These are phyloP conservation scores for Sebastolobus alascanus DNA, from an alignment of 2,797 vertebrate genomes.

Conservation along the genomic window DNA sequence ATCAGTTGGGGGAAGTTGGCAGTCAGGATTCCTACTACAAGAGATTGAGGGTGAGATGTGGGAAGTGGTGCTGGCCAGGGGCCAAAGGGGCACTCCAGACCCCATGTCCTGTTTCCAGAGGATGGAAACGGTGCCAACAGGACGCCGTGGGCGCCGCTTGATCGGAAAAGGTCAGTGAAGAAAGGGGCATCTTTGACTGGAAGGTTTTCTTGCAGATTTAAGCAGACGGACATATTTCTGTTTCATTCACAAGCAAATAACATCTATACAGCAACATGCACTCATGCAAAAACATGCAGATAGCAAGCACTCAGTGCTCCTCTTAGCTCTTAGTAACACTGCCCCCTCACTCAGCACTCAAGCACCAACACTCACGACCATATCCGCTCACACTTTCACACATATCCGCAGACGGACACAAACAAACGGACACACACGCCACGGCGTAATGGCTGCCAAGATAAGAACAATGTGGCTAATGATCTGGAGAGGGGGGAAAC, in stretches of 20 bases:
- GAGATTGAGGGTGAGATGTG: constrained; percentile 55
- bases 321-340: constrained; percentile 41
- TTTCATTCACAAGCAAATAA: constrained; percentile 25
- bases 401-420: constrained; percentile 69
- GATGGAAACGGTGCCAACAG: constrained; percentile 68
- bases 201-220: constrained; percentile 33
- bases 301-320: constrained; percentile 15
- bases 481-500: constrained; percentile 57
- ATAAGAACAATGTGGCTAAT: constrained; percentile 76
- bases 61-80: constrained; percentile 61
- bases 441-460: constrained; percentile 67
- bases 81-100: constrained; percentile 68
- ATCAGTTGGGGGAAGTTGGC: constrained; percentile 74
- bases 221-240: constrained; percentile 30
- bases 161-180: constrained; percentile 57
- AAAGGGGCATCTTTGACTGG: constrained; percentile 53
- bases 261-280: background rate
- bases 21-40: constrained; percentile 62
- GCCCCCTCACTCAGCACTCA: constrained; percentile 66
- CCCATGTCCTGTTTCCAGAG: constrained; percentile 77
- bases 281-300: constrained; percentile 16
- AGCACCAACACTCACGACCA: constrained; percentile 73
- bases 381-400: constrained; percentile 79
- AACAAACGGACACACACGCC: constrained; percentile 73
- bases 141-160: constrained; percentile 59